phyloP scores from a whole-genome alignment of 2,113 vertebrate genomes.

The Calidris pugnax region DNA sequence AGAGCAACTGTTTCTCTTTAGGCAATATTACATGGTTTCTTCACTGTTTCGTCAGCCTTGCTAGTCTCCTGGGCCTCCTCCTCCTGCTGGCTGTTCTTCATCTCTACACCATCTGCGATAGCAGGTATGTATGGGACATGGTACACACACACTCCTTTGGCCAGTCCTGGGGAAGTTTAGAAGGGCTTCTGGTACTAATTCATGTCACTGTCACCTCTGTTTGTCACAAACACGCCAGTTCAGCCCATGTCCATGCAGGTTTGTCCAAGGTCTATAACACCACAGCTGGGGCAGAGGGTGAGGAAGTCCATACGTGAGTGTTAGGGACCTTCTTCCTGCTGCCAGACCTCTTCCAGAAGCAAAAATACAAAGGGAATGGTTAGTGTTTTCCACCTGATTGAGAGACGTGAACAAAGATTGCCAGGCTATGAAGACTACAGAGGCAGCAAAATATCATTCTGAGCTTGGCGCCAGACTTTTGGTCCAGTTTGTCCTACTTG shows the following conservation, averaged over 20 bases:
- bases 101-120: background rate
- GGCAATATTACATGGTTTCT: background rate
- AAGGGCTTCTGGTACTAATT: background rate
- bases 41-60: background rate
- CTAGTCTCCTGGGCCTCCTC: background rate
- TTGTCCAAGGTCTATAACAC: rapidly evolving
- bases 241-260: background rate
- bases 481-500: background rate
- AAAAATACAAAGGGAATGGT: background rate
- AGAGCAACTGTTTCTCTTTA: background rate
- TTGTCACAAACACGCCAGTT: background rate
- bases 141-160: background rate
- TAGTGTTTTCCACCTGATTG: background rate
- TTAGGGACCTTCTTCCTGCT: background rate
- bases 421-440: background rate
- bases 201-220: rapidly evolving
- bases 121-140: background rate
- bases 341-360: background rate
- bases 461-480: background rate
- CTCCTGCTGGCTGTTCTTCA: background rate
- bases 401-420: background rate
- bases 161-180: background rate
- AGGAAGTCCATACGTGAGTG: no score
- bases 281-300: background rate
- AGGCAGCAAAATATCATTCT: background rate